Conservation (phyloP, 2,797 vertebrate genomes). For the Mastacembelus armatus region DNA sequence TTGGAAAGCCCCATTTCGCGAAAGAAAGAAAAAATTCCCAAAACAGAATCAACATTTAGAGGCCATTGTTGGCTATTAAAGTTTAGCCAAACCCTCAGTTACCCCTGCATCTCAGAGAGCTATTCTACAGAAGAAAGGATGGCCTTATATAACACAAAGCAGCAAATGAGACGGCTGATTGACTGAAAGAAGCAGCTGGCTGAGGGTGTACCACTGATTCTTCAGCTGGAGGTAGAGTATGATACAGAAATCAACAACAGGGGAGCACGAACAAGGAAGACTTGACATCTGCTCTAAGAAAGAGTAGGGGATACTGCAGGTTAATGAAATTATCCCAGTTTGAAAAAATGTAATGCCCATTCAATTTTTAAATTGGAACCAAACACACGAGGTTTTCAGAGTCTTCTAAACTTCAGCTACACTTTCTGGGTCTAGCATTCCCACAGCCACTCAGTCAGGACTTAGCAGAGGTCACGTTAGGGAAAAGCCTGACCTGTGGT, state of each 20-base stretch:
- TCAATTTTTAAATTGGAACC: too few species aligned
- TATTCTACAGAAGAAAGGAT: constrained; percentile 4
- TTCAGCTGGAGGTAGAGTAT: not conserved
- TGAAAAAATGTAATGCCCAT: too few species aligned
- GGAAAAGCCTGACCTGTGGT: not conserved
- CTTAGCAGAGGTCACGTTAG: not conserved
- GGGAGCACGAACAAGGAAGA: not conserved
- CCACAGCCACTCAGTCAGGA: not conserved
- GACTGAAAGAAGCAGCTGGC: not conserved
- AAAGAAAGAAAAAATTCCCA: not conserved
- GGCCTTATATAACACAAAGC: not conserved
- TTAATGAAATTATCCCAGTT: too few species aligned
- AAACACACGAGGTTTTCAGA: too few species aligned
- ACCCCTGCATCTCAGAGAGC: not conserved
- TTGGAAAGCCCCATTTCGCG: too few species aligned
- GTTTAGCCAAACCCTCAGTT: constrained; percentile 2
- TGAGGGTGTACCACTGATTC: not conserved
- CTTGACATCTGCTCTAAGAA: not conserved
- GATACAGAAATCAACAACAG: not conserved
- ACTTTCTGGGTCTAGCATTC: not conserved
- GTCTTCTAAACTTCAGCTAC: not conserved
- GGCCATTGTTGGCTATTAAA: constrained; percentile 25
- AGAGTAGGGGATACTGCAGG: not conserved
- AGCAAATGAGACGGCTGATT: not conserved
- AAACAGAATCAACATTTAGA: constrained; percentile 20